These are phyloP conservation scores for Galbula dea DNA, from an alignment of 2,113 vertebrate genomes.

Conservation along the genomic window DNA sequence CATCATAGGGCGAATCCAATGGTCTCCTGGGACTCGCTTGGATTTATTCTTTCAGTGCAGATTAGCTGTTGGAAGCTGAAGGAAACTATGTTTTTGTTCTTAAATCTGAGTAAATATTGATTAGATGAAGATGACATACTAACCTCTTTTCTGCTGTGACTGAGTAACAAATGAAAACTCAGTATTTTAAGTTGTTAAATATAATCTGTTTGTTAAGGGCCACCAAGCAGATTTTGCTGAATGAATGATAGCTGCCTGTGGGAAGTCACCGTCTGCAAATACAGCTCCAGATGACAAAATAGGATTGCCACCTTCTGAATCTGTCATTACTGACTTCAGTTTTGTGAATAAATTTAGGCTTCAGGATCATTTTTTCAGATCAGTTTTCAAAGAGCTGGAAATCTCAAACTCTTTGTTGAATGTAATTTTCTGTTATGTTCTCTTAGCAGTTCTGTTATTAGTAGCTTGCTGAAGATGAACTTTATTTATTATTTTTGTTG, in stretches of 20 bases:
- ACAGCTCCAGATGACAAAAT: slow-evolving; percentile 5
- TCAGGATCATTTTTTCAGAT: background rate
- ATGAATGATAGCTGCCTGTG: background rate
- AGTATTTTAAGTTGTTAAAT: background rate
- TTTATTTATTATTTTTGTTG: background rate
- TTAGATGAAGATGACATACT: background rate
- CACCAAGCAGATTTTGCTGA: background rate
- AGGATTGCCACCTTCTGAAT: background rate
- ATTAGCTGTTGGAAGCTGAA: no score
- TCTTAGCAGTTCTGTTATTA: background rate
- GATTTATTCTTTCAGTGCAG: background rate
- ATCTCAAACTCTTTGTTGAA: background rate
- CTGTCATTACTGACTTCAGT: background rate
- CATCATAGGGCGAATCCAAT: accelerated
- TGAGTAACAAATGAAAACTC: background rate
- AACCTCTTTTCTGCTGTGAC: background rate
- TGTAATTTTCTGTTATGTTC: background rate
- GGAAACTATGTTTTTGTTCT: background rate
- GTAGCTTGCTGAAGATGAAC: background rate
- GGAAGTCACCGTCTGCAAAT: slow-evolving; percentile 2
- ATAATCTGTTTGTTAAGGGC: background rate
- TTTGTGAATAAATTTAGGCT: background rate
- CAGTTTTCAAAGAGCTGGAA: background rate
- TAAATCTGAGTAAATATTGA: background rate
- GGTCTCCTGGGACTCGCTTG: background rate